Evolutionary conservation across 2,113 vertebrate species (phyloP).

Genomic region (Verasper variegatus): DNA sequence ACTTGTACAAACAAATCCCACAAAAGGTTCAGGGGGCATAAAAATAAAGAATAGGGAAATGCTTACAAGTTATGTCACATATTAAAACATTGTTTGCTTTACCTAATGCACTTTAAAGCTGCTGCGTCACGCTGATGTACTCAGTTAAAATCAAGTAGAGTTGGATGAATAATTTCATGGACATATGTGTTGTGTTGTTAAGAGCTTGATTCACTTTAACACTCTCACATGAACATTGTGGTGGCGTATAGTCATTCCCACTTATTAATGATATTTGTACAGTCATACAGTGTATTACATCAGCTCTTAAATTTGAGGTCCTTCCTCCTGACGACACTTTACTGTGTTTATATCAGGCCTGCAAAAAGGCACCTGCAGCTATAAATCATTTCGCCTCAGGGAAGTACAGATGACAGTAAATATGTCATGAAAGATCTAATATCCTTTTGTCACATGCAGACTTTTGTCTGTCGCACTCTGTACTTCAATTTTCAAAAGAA

Average conservation of each 20-base stretch:
- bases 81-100: slow-evolving; percentile 3
- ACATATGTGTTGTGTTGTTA: neutral
- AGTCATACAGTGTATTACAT: neutral
- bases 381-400: slow-evolving; percentile 18
- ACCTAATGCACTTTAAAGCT: slow-evolving; percentile 5
- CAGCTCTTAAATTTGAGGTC: neutral
- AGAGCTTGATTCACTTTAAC: slow-evolving; percentile 3
- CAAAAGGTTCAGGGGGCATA: slow-evolving; percentile 4
- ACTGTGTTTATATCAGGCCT: slow-evolving; percentile 25
- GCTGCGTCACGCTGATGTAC: neutral
- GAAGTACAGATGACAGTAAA: neutral
- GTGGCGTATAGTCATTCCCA: neutral
- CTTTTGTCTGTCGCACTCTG: slow-evolving; percentile 6
- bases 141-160: neutral
- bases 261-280: neutral
- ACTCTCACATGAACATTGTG: neutral
- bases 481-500: slow-evolving; percentile 14
- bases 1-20: slow-evolving; percentile 35
- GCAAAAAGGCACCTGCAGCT: slow-evolving; percentile 39
- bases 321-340: slow-evolving; percentile 16
- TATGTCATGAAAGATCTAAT: neutral
- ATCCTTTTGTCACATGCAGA: slow-evolving; percentile 17
- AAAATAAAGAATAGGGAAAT: slow-evolving; percentile 6
- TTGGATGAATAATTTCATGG: slow-evolving; percentile 1
- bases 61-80: slow-evolving; percentile 36